Base-by-base conservation (phyloP, 1,140 invertebrate species). In the Magallana angulata region DNA sequence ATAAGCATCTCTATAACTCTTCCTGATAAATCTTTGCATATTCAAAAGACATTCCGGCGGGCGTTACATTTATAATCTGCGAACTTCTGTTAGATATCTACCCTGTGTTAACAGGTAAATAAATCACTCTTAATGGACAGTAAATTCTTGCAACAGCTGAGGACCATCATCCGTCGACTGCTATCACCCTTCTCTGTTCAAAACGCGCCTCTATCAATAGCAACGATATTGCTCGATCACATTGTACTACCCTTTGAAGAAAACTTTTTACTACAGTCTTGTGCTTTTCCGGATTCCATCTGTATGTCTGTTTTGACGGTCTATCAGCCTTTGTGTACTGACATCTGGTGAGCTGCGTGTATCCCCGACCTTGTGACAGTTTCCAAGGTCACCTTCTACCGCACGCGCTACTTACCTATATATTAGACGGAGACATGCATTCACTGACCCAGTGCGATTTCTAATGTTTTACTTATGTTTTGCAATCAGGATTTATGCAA, bases 241-340 rank as follows among this genome's bases (percentile, higher is more conserved):
- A 76, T 24, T 36, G 24, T 30, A 76, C 24, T 76, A 76, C 36
- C 36, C 18, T 76, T 76, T 76, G 68, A 76, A 76, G 68, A 76
- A 24, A 76, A 30, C 68, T 36, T 30, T 76, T 30, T 76, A 76
- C 12, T 24, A 36, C 9, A 76, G 24, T 6, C 12, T 30, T 12
- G 68, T 18, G 9, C 5, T 30, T 14, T 11, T 24, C 8, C 12
- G 36, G 68, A 76, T 76, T 76, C 11, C 9, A 76, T 76, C 68
- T 76, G 8, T 12, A 24, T 24, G 24, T 24, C 24, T 7, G 64
- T 71, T 24, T 76, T 64, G 16, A n/a, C 18, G 24, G 24, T 24
- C 24, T 24, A 24, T 24, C 24, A 24, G 24, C 24, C 1, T 24
- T 24, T 24, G 18, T 64, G 60, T n/a, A n/a, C 14, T 7, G 18